Evolutionary conservation across 2,888 invertebrate species (phyloP).

Genomic region (Drosophila hawaiiensis): DNA sequence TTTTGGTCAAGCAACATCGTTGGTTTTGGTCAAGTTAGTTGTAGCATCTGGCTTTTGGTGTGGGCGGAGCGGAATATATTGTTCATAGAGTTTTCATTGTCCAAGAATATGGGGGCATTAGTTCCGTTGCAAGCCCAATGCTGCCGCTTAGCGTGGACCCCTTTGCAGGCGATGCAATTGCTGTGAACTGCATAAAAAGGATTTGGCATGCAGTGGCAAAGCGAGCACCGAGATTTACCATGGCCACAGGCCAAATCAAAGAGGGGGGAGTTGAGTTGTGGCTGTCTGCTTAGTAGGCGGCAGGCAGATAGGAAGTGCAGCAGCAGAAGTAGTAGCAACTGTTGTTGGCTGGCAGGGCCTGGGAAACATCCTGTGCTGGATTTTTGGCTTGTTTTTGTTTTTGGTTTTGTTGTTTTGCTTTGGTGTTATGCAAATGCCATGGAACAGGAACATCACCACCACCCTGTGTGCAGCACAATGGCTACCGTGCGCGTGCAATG

Average conservation of each 20-base stretch:
- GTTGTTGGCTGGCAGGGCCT: conserved; percentile 46
- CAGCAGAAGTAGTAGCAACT: conserved; percentile 27
- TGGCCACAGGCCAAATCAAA: conserved; percentile 19
- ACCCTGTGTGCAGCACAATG: conserved; percentile 79
- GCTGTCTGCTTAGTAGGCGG: conserved; percentile 26
- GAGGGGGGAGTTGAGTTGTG: not conserved
- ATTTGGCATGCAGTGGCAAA: conserved; percentile 78
- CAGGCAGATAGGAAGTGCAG: conserved; percentile 51
- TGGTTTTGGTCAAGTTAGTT: conserved; percentile 24
- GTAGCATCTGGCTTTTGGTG: conserved; percentile 54
- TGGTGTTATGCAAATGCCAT: conserved; percentile 73
- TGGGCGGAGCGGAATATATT: conserved; percentile 71
- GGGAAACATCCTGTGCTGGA: conserved; percentile 61
- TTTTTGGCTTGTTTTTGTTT: conserved; percentile 50
- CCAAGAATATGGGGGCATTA: conserved; percentile 61
- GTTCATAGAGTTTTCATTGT: conserved; percentile 39
- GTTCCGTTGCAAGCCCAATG: conserved; percentile 53
- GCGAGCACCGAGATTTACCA: conserved; percentile 32
- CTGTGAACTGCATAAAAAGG: conserved; percentile 72
- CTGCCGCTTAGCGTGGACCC: conserved; percentile 44
- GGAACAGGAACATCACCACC: conserved; percentile 59
- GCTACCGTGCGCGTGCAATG: conserved; percentile 78
- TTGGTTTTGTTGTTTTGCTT: conserved; percentile 34
- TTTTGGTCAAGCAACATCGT: conserved; percentile 13
- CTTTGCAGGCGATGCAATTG: conserved; percentile 56